These are phyloP conservation scores for Biston betularia DNA, from an alignment of 2,888 invertebrate species.

Conservation along the genomic window DNA sequence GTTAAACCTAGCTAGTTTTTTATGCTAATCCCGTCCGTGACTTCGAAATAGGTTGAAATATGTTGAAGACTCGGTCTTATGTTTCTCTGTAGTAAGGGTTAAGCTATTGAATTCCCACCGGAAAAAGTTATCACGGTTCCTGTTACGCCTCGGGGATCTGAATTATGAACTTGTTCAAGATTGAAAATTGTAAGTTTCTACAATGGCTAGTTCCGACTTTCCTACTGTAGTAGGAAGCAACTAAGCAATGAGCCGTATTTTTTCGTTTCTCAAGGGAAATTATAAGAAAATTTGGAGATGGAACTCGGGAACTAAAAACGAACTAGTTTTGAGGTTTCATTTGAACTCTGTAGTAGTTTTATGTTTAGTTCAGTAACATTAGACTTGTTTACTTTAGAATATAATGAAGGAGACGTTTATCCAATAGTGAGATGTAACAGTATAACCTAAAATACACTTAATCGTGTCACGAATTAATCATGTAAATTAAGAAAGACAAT, in stretches of 20 bases:
- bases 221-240: conserved; percentile 47
- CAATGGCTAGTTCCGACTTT: conserved; percentile 57
- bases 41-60: neutral
- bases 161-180: conserved; percentile 75
- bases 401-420: too few species aligned
- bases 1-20: neutral
- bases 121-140: conserved; percentile 54
- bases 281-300: conserved; percentile 49
- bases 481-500: neutral
- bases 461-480: conserved; percentile 53
- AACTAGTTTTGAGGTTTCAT: conserved; percentile 5
- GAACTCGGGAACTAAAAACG: neutral
- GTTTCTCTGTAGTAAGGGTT: conserved; percentile 25
- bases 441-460: too few species aligned
- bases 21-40: neutral
- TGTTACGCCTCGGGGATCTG: conserved; percentile 61
- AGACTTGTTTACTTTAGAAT: neutral
- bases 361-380: neutral
- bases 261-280: conserved; percentile 65
- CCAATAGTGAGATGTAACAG: too few species aligned
- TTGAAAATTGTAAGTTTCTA: conserved; percentile 71
- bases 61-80: conserved; percentile 28
- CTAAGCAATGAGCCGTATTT: conserved; percentile 63
- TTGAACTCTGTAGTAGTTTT: conserved; percentile 6
- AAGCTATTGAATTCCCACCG: conserved; percentile 62